Conservation (phyloP, 2,888 invertebrate genomes). For the Agrotis segetum region DNA sequence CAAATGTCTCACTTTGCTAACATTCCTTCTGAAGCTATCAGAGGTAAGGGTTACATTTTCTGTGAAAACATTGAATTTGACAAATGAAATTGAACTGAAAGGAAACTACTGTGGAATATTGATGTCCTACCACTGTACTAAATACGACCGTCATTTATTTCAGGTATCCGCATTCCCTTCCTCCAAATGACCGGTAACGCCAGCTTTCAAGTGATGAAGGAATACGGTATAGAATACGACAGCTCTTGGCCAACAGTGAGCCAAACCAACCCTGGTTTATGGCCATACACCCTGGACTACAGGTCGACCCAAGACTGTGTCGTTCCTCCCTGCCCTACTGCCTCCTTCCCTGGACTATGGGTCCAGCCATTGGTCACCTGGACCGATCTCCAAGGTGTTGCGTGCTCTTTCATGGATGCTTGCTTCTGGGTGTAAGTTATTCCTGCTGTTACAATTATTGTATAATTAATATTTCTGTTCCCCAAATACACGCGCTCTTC, state of each 20-base stretch:
- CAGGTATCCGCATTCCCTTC: slow-evolving; percentile 90
- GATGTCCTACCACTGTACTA: neutral
- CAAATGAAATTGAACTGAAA: neutral
- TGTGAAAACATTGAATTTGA: neutral
- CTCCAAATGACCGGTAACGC: slow-evolving; percentile 90
- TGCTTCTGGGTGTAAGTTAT: slow-evolving; percentile 86
- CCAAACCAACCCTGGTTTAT: slow-evolving; percentile 85
- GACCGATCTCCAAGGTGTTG: slow-evolving; percentile 80
- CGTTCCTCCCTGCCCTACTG: slow-evolving; percentile 90
- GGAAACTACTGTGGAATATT: neutral
- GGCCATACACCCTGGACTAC: slow-evolving; percentile 93
- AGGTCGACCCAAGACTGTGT: slow-evolving; percentile 90
- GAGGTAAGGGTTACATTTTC: slow-evolving; percentile 71
- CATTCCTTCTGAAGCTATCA: slow-evolving; percentile 82
- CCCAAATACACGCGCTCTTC: too few species aligned
- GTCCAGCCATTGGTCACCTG: slow-evolving; percentile 92
- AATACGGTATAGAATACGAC: slow-evolving; percentile 90
- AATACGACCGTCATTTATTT: slow-evolving; percentile 15
- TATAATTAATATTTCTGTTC: too few species aligned
- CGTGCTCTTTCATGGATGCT: slow-evolving; percentile 91
- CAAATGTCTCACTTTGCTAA: slow-evolving; percentile 89
- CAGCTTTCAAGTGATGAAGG: slow-evolving; percentile 90
- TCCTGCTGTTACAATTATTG: too few species aligned
- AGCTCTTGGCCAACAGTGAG: slow-evolving; percentile 91
- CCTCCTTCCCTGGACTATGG: slow-evolving; percentile 92